Base-by-base conservation (phyloP, 2,797 vertebrate genomes). In the Smutsia gigantea region DNA sequence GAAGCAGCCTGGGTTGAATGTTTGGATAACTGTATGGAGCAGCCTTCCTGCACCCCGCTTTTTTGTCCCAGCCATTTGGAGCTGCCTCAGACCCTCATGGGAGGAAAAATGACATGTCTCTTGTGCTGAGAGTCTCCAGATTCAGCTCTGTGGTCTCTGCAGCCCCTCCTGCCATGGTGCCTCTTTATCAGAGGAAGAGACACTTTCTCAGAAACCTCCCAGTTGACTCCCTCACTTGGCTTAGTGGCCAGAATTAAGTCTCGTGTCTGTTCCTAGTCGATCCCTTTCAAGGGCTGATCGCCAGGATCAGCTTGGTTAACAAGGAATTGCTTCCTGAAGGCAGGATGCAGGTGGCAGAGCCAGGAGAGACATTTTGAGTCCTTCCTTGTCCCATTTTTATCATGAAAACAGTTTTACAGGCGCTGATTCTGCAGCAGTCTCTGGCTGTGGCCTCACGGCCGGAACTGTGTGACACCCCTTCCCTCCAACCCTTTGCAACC, bases 1-100 rank as follows among this genome's bases (percentile, higher is more conserved):
- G 46, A 14, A 17, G 68, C 27, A 12, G 63, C 23, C 27, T 37
- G 64, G 9, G 34, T 4, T 14, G 23, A 0, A 5, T 15, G 29
- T 74, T 84, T 14, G 34, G 21, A 2, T n/a, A 25, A 11, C 39
- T 5, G 6, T 15, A 0, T 0, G 27, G 29, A 34, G 53, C 46
- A 42, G 14, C 7, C 12, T 11, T 46, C 21, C 37, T 4, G 10
- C 2, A 1, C 12, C 27, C 21, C 0, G 0, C 7, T 21, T 12
- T 39, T 11, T 46, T 2, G 68, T 64, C 79, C 61, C 71, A 29
- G 69, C 19, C 72, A 11, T 42, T 37, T 5, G 66, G 31, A 37
- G 61, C 39, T n/a, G n/a, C 39, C 23, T 37, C 2, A 23, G 34
- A 4, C 27, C 27, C n/a, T 19, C 57, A 23, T 0, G 0, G 61